Evolutionary conservation across 2,113 vertebrate species (phyloP), one percentile per base, ranked within the genome.

Genomic region (Pyrgilauda ruficollis): DNA sequence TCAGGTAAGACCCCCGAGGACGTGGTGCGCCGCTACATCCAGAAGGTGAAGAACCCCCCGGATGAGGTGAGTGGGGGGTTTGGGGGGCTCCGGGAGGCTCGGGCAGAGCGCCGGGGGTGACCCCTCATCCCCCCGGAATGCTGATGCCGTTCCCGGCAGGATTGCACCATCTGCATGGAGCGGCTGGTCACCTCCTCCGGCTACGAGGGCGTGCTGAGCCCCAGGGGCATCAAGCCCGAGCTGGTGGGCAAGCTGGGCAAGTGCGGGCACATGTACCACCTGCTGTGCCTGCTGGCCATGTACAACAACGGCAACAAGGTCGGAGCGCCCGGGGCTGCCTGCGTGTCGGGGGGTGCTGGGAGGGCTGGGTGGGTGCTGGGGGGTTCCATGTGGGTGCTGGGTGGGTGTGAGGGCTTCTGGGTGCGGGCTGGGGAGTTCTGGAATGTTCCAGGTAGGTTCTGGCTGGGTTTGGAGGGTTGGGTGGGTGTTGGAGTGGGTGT

Each of bases 231-330:
- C 95, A 98, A 99, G 89, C 98, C 99, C 0, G 99, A 99, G 96
- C 96, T 99, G 66, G 99, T 99, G 92, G 99, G 99, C 94, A 99
- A 98, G 97, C 97, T 99, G 98, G 99, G 99, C 96, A 99, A 98
- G 96, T 99, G 99, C 3, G 98, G 99, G 62, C 99, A 99, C 97
- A 98, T 99, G 98, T 99, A 99, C 98, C 99, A 99, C 98, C 98
- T 99, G 95, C 98, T 99, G 95, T 99, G 99, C 97, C 98, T 99
- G 87, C 98, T 99, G 90, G 99, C 99, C 97, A 99, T 99, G 99
- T 99, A 99, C 98, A 99, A 98, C 98, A 99, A 99, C 13, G 99
- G 99, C 96, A 99, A 99, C 97, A 99, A 99, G 99, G 98, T 99
- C 97, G 96, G 97, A 33, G 55, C 31, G 11, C 53, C 53, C 30